Evolutionary conservation across 2,888 invertebrate species (phyloP).

Genomic region (Drosophila limbata): DNA sequence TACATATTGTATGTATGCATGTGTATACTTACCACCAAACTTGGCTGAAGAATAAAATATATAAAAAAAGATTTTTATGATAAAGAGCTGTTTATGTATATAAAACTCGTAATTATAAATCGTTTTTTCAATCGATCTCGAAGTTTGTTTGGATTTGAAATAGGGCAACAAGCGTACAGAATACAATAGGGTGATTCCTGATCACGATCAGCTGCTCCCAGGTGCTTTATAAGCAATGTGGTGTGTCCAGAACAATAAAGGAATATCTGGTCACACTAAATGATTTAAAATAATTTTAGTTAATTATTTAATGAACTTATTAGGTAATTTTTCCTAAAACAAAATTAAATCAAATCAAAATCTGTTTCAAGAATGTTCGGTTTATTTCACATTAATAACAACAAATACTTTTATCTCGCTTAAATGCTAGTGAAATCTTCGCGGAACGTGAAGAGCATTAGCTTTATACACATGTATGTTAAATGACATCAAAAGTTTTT

Average conservation of each 20-base stretch:
- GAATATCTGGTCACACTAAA: too few species aligned
- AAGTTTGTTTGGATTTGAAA: constrained; percentile 13
- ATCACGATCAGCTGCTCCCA: not conserved
- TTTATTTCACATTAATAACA: constrained; percentile 2
- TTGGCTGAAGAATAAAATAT: constrained; percentile 39
- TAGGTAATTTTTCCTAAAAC: not conserved
- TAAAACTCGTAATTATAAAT: constrained; percentile 44
- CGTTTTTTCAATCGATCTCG: constrained; percentile 30
- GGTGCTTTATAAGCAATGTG: too few species aligned
- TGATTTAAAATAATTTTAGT: not conserved
- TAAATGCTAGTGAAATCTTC: constrained; percentile 15
- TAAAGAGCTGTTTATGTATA: constrained; percentile 43
- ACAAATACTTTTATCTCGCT: not conserved
- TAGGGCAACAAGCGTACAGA: not conserved
- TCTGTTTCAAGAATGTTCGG: not conserved
- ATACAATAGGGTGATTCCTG: not conserved
- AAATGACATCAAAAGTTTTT: not conserved
- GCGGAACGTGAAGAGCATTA: not conserved
- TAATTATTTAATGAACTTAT: too few species aligned
- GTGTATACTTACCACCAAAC: constrained; percentile 47
- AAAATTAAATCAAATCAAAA: not conserved
- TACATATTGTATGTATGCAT: constrained; percentile 31
- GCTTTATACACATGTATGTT: constrained; percentile 8
- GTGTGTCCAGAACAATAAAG: too few species aligned
- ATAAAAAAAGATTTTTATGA: constrained; percentile 40